Evolutionary conservation across 2,888 invertebrate species (phyloP), one percentile per base, ranked within the genome.

Genomic region (Reticulitermes lucifugus): DNA sequence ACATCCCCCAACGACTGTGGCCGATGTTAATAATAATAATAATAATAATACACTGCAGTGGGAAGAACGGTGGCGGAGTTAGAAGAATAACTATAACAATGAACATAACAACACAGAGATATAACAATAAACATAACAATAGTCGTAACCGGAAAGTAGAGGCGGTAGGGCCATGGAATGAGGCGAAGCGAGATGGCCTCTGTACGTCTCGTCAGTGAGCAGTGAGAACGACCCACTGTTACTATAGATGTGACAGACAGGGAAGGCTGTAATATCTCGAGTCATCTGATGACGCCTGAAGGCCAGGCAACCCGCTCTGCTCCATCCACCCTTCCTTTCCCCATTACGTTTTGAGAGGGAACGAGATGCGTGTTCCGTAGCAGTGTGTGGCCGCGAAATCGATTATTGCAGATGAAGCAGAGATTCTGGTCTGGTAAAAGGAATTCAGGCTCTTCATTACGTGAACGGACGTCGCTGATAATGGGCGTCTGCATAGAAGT

Each of bases 91-190:
- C 86, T 83, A 85, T 86, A 86, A 87, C 87, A 86, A 86, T 87
- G 86, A 87, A 81, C 85, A 86, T 87, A 86, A 87, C 85, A 86
- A 82, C 85, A 84, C 80, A 85, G 85, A 84, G 87, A 85, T 85
- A 87, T 87, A 86, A 87, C 85, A 81, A 85, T 87, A 87, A 87
- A 84, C 85, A 85, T 87, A 87, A 87, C 86, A 85, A 84, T 86
- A 86, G 86, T 86, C 86, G 86, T 86, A 86, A 86, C 86, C 83
- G 85, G 85, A 83, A 85, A 85, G 86, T 85, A 85, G 83, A 71
- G 85, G 71, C 60, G 46, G 81, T 71, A 83, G 59, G 73, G 85
- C 25, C 41, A 29, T 70, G 73, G 73, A 83, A 77, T 75, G 84
- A 83, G 83, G 84, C 83, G 83, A 83, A 79, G 79, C 60, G 84